Conservation (phyloP, 2,888 invertebrate genomes). For the Andrena minutula region DNA sequence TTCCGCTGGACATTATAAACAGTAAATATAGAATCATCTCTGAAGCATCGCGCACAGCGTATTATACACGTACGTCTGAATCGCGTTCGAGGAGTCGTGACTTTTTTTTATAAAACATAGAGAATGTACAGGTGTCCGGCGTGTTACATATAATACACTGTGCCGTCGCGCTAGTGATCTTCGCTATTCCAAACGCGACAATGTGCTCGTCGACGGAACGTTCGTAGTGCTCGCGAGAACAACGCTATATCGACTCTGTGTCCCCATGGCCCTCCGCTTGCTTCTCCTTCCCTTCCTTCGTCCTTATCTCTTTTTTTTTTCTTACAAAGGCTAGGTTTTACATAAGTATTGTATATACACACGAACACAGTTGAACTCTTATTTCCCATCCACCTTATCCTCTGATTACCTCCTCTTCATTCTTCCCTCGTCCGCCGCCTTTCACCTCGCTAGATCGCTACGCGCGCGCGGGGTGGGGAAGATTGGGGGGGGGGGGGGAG, state of each 20-base stretch:
- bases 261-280: conserved; percentile 1
- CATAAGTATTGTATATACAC: conserved; percentile 58
- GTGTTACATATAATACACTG: conserved; percentile 54
- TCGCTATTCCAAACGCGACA: conserved; percentile 24
- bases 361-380: conserved; percentile 51
- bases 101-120: conserved; percentile 68
- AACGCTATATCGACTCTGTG: conserved; percentile 22
- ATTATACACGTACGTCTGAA: conserved; percentile 31
- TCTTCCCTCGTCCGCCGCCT: conserved; percentile 19
- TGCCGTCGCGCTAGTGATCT: conserved; percentile 25
- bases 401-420: not conserved
- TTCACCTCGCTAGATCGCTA: not conserved
- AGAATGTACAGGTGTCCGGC: conserved; percentile 58
- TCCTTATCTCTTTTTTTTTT: not conserved
- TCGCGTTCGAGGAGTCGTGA: conserved; percentile 23
- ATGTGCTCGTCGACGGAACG: conserved; percentile 19
- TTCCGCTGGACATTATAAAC: conserved; percentile 54
- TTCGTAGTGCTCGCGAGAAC: not conserved
- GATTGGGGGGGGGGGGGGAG: not conserved
- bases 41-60: conserved; percentile 48
- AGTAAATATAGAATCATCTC: conserved; percentile 59
- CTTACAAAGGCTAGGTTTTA: conserved; percentile 55
- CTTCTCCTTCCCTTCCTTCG: not conserved
- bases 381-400: not conserved
- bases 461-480: not conserved